These are phyloP conservation scores for Zele albiditarsus DNA, from an alignment of 2,888 invertebrate genomes.

Conservation along the genomic window DNA sequence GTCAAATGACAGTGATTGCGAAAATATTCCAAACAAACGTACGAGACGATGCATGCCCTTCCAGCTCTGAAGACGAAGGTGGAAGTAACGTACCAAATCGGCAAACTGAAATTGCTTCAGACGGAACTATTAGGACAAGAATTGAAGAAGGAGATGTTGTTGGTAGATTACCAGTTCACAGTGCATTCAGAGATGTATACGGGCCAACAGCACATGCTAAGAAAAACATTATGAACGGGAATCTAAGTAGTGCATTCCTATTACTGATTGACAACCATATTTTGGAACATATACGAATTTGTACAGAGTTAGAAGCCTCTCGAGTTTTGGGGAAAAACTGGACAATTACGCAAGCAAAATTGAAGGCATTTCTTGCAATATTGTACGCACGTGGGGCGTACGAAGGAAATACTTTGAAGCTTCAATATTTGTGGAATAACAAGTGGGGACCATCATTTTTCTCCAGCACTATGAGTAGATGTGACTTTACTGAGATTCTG, in stretches of 20 bases:
- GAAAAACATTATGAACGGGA: constrained; percentile 52
- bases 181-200: constrained; percentile 38
- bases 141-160: constrained; percentile 37
- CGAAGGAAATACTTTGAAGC: constrained; percentile 41
- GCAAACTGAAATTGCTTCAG: constrained; percentile 49
- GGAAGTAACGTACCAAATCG: constrained; percentile 41
- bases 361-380: constrained; percentile 47
- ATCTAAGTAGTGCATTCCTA: constrained; percentile 51
- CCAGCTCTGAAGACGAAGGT: constrained; percentile 45
- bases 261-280: constrained; percentile 53
- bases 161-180: constrained; percentile 39
- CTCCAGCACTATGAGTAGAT: constrained; percentile 57
- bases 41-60: constrained; percentile 33
- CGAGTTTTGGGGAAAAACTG: constrained; percentile 45
- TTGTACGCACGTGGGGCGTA: constrained; percentile 45
- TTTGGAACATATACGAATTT: constrained; percentile 41
- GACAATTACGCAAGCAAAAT: constrained; percentile 45
- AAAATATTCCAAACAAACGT: constrained; percentile 45
- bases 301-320: constrained; percentile 45
- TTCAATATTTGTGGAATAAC: constrained; percentile 45
- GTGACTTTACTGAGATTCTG: constrained; percentile 53
- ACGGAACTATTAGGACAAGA: constrained; percentile 41
- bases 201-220: constrained; percentile 52
- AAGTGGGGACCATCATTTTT: constrained; percentile 48
- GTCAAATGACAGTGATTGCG: constrained; percentile 47